These are phyloP conservation scores for Ephydatia muelleri DNA, from an alignment of 37 sponge, comb jelly and placozoan genomes.

Conservation along the genomic window DNA sequence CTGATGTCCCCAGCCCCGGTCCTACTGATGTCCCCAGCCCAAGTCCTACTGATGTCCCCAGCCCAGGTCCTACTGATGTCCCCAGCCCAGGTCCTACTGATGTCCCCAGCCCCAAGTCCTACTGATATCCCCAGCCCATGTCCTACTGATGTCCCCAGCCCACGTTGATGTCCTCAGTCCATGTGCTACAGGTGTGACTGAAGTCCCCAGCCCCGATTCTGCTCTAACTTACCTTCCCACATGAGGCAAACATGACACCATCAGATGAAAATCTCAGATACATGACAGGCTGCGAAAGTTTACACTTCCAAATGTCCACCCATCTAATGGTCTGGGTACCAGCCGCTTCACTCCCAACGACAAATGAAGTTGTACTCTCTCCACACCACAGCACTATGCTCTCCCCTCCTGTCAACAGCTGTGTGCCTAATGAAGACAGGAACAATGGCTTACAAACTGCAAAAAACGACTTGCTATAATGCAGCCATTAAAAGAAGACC, in stretches of 20 bases:
- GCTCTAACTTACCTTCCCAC: conserved; percentile 59
- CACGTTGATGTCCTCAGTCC: not conserved
- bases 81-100: not conserved
- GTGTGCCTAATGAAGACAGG: not conserved
- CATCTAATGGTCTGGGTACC: not conserved
- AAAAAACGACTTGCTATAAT: too few relatives aligned
- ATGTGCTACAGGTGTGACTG: too few relatives aligned
- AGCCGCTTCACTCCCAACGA: not conserved
- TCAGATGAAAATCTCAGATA: conserved; percentile 72
- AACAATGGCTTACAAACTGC: too few relatives aligned
- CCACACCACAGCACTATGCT: conserved; percentile 45
- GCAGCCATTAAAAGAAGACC: too few relatives aligned
- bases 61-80: not conserved
- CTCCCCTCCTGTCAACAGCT: conserved; percentile 59
- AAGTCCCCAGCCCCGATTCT: too few relatives aligned
- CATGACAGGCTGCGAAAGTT: conserved; percentile 36
- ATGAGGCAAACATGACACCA: conserved; percentile 76
- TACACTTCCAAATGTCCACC: conserved; percentile 53
- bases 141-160: not conserved
- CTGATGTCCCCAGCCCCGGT: not conserved
- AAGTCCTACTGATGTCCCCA: not conserved
- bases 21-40: not conserved
- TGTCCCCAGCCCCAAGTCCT: not conserved
- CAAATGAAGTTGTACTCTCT: not conserved
- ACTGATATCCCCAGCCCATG: not conserved